These are phyloP conservation scores for Drosophila littoralis DNA, from an alignment of 1,140 invertebrate species.

Conservation along the genomic window DNA sequence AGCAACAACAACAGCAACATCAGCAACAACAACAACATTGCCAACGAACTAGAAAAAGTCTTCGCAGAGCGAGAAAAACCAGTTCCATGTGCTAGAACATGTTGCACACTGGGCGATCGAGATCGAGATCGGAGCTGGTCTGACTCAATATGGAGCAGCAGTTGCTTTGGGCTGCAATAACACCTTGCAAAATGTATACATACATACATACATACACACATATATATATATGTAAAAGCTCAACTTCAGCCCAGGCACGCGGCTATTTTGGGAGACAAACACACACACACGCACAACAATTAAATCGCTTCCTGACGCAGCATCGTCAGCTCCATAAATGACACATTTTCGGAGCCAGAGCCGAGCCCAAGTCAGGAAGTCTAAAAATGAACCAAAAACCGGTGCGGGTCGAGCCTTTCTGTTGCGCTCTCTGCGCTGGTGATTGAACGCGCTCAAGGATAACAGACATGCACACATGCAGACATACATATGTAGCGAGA, in stretches of 20 bases:
- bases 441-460: conserved; percentile 79
- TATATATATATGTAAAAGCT: background rate
- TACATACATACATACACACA: conserved; percentile 12
- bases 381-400: conserved; percentile 41
- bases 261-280: conserved; percentile 43
- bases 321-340: conserved; percentile 41
- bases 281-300: background rate
- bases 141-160: conserved; percentile 57
- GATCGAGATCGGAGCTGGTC: conserved; percentile 29
- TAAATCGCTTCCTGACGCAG: conserved; percentile 19
- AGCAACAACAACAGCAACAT: conserved; percentile 33
- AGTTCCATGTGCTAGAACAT: conserved; percentile 65
- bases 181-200: conserved; percentile 34
- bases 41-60: conserved; percentile 35
- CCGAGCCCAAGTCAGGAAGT: conserved; percentile 69
- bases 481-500: conserved; percentile 9
- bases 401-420: conserved; percentile 62
- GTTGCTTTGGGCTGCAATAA: conserved; percentile 17
- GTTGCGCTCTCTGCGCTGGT: conserved; percentile 23
- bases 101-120: conserved; percentile 47
- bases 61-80: conserved; percentile 51
- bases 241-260: conserved; percentile 9
- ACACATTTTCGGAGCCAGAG: conserved; percentile 62
- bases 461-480: conserved; percentile 30
- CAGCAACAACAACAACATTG: conserved; percentile 28